These are phyloP conservation scores for Coreoperca whiteheadi DNA, from an alignment of 2,113 vertebrate species.

Conservation along the genomic window DNA sequence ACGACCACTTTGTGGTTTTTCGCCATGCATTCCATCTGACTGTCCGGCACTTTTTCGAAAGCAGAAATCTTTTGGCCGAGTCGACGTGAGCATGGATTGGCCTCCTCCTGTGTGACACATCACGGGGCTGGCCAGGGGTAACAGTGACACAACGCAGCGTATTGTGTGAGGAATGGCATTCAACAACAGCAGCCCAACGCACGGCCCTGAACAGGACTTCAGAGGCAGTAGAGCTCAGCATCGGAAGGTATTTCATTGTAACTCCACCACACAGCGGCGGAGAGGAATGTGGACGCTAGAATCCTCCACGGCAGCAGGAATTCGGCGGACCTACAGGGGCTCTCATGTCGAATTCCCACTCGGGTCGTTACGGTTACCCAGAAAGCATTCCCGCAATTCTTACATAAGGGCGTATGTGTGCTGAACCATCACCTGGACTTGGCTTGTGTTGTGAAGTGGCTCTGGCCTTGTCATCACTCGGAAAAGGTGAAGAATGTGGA, in stretches of 20 bases:
- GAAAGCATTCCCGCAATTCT: conserved; percentile 54
- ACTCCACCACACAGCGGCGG: conserved; percentile 18
- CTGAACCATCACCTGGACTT: conserved; percentile 65
- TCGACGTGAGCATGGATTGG: not conserved
- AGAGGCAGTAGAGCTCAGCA: conserved; percentile 53
- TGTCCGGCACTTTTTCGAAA: not conserved
- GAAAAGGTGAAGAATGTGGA: conserved; percentile 52
- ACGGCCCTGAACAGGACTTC: conserved; percentile 51
- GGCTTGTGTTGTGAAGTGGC: conserved; percentile 37
- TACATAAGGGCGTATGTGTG: conserved; percentile 59
- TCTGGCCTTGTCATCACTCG: not conserved
- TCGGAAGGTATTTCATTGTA: conserved; percentile 64
- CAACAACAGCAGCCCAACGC: conserved; percentile 38
- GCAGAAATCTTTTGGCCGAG: conserved; percentile 29
- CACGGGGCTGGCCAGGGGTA: conserved; percentile 43
- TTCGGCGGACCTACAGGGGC: conserved; percentile 22
- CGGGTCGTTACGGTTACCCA: conserved; percentile 37
- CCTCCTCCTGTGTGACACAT: conserved; percentile 45
- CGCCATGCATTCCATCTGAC: not conserved
- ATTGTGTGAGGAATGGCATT: conserved; percentile 63
- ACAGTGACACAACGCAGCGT: conserved; percentile 65
- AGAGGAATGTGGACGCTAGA: conserved; percentile 53
- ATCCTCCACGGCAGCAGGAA: conserved; percentile 58
- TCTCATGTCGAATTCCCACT: conserved; percentile 57
- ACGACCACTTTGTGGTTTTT: conserved; percentile 29